Evolutionary conservation across 2,113 vertebrate genomes (phyloP), one percentile per base, ranked within the genome.

Genomic region (Centropristis striata): DNA sequence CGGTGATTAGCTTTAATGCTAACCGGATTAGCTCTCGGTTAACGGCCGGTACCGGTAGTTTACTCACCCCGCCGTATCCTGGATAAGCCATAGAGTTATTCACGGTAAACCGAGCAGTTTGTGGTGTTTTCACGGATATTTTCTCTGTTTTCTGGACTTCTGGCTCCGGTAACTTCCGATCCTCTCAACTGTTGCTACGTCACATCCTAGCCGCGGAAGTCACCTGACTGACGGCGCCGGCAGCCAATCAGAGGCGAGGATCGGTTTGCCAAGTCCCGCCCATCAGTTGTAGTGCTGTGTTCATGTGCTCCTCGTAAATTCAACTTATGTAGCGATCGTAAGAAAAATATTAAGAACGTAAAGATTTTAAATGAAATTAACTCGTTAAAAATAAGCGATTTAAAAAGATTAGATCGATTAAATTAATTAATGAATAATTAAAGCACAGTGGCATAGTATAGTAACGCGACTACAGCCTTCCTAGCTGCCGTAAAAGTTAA

Each of bases 51-150:
- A 0, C 5, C 1, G 0, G 0, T 37, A 0, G 2, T 54, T 28
- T 47, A 93, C 93, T 93, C 86, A 94, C 93, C 88, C 84, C 93
- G 8, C 92, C 90, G 81, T 92, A 93, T 57, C 91, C 91, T 20
- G 91, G 91, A 85, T 90, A 94, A 44, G 93, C 92, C 93, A 94
- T 94, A n/a, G n/a, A n/a, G n/a, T n/a, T n/a, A n/a, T n/a, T n/a
- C n/a, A n/a, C n/a, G n/a, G n/a, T n/a, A n/a, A n/a, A n/a, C n/a
- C n/a, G n/a, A n/a, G n/a, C n/a, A n/a, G n/a, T 51, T 36, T 2
- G 2, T 18, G 7, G 5, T 54, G 44, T 0, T 54, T 6, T 28
- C 4, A 75, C 1, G n/a, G n/a, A 27, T 41, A 18, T 76, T 54
- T 9, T 28, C 25, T 21, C 1, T 11, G 14, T 51, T 12, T 51